Evolutionary conservation across 2,797 vertebrate genomes (phyloP).

Genomic region (Alfaro cultratus): DNA sequence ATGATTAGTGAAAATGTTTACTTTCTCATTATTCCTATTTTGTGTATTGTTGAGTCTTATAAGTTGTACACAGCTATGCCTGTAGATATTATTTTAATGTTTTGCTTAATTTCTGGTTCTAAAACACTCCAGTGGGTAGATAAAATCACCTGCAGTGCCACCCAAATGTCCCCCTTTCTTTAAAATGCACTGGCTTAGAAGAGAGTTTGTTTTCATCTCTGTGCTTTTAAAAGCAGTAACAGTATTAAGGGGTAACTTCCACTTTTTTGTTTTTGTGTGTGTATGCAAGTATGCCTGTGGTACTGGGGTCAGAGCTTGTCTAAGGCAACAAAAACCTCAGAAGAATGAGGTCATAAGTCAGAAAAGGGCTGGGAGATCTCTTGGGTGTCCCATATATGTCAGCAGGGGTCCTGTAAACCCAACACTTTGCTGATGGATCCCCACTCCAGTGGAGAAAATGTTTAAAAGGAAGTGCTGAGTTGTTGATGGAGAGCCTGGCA

Average conservation of each 20-base stretch:
- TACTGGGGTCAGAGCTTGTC: constrained; percentile 48
- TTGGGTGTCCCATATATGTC: constrained; percentile 71
- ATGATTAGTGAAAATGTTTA: not conserved
- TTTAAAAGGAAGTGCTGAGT: constrained; percentile 70
- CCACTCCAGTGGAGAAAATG: constrained; percentile 54
- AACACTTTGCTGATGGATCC: constrained; percentile 71
- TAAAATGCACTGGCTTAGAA: constrained; percentile 41
- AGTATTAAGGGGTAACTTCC: constrained; percentile 65
- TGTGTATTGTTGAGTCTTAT: not conserved
- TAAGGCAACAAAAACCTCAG: constrained; percentile 58
- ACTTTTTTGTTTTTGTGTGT: constrained; percentile 33
- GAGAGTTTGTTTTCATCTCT: constrained; percentile 44
- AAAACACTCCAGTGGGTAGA: constrained; percentile 36
- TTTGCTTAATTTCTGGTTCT: constrained; percentile 36
- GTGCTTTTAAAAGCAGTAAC: constrained; percentile 46
- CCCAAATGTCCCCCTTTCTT: constrained; percentile 34
- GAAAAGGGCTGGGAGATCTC: constrained; percentile 51
- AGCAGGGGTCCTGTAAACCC: constrained; percentile 61
- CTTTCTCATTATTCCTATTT: not conserved
- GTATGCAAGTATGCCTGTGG: constrained; percentile 23
- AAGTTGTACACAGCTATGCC: too few relatives aligned
- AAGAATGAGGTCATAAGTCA: constrained; percentile 66
- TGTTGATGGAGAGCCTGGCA: constrained; percentile 59
- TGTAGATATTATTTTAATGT: constrained; percentile 44
- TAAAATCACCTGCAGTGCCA: constrained; percentile 38